Conservation (phyloP, 2,113 vertebrate species). For the Dascyllus trimaculatus region DNA sequence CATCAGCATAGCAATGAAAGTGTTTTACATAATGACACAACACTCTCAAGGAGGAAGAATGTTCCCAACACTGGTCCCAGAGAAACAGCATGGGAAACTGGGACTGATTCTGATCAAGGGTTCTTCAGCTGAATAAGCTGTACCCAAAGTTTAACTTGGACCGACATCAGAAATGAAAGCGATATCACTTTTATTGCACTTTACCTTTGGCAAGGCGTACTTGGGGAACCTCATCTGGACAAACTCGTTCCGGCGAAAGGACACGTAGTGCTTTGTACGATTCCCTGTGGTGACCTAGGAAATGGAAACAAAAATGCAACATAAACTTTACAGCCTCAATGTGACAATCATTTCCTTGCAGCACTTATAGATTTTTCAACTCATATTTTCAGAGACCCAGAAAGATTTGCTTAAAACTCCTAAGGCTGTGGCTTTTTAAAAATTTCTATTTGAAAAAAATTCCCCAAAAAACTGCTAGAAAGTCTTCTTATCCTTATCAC, state of each 20-base stretch:
- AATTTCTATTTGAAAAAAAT: too few relatives aligned
- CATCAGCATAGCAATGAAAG: background rate
- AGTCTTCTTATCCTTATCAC: too few relatives aligned
- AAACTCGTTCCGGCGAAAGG: slow-evolving; percentile 90
- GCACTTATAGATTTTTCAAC: too few relatives aligned
- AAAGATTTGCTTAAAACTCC: too few relatives aligned
- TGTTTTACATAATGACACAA: background rate
- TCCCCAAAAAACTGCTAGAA: too few relatives aligned
- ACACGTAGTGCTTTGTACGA: slow-evolving; percentile 92
- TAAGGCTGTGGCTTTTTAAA: too few relatives aligned
- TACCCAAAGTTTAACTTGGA: background rate
- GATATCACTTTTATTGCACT: background rate
- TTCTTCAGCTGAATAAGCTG: too few relatives aligned
- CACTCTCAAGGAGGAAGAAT: too few relatives aligned
- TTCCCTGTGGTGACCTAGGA: slow-evolving; percentile 90
- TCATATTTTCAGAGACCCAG: too few relatives aligned
- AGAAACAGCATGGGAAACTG: too few relatives aligned
- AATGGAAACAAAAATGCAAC: slow-evolving; percentile 32
- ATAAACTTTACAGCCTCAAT: background rate
- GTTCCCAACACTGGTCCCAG: background rate
- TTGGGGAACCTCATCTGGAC: slow-evolving; percentile 96
- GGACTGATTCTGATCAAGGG: too few relatives aligned
- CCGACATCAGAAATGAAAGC: background rate
- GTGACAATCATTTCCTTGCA: background rate
- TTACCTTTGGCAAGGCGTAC: slow-evolving; percentile 94